Evolutionary conservation across 1,140 invertebrate genomes (phyloP).

Genomic region (Drosophila dunni): DNA sequence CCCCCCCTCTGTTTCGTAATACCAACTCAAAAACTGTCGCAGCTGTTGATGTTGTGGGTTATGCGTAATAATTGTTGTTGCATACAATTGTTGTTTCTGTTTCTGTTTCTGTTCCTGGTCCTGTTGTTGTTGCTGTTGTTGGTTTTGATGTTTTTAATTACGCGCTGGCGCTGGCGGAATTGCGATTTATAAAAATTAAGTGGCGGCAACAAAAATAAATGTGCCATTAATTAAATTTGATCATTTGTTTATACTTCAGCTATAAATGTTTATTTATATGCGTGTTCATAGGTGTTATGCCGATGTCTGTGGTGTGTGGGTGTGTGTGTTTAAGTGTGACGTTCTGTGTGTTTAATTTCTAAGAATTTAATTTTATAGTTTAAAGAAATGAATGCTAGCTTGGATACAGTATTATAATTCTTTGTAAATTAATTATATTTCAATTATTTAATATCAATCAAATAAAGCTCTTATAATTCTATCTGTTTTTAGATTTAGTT

Average conservation of each 20-base stretch:
- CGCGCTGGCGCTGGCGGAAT: slow-evolving; percentile 33
- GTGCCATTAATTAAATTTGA: slow-evolving; percentile 52
- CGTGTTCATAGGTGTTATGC: slow-evolving; percentile 1
- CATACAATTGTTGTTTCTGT: slow-evolving; percentile 26
- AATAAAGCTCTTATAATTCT: no score
- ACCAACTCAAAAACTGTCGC: slow-evolving; percentile 65
- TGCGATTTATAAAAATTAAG: slow-evolving; percentile 69
- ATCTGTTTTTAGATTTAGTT: no score
- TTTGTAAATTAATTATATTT: no score
- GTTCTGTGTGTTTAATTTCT: slow-evolving; percentile 18
- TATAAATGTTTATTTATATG: slow-evolving; percentile 33
- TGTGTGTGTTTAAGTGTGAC: background rate
- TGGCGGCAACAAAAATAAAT: slow-evolving; percentile 43
- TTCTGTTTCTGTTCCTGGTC: slow-evolving; percentile 33
- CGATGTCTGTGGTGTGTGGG: background rate
- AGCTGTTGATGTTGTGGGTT: slow-evolving; percentile 75
- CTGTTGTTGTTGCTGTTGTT: slow-evolving; percentile 32
- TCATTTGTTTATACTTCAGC: slow-evolving; percentile 51
- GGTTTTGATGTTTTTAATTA: slow-evolving; percentile 41
- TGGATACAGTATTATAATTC: no score
- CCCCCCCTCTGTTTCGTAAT: slow-evolving; percentile 11
- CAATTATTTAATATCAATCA: no score
- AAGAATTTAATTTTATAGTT: background rate
- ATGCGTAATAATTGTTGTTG: slow-evolving; percentile 61
- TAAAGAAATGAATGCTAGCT: no score